These are phyloP conservation scores for Brachynemurus nebulosus DNA, from an alignment of 2,888 invertebrate species.

Conservation along the genomic window DNA sequence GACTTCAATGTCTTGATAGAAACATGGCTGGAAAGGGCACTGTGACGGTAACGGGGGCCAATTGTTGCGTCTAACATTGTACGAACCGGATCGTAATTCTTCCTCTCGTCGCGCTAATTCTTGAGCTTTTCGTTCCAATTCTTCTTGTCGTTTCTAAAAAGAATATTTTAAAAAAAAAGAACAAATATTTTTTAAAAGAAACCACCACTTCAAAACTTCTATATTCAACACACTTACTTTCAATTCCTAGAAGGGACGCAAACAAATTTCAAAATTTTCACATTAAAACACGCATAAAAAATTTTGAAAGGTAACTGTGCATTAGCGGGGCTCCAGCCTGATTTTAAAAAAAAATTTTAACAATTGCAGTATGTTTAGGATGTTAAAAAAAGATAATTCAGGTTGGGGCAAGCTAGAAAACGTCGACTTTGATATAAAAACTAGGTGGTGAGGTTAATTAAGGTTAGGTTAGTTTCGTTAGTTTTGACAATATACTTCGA, in stretches of 20 bases:
- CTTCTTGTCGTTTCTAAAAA: slow-evolving; percentile 67
- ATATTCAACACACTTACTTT: neutral
- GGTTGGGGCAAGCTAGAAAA: too few relatives aligned
- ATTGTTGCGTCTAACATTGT: slow-evolving; percentile 71
- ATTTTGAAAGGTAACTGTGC: too few relatives aligned
- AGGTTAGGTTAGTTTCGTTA: too few relatives aligned
- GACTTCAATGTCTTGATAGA: slow-evolving; percentile 98
- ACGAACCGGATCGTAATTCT: slow-evolving; percentile 51
- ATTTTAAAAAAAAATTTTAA: too few relatives aligned
- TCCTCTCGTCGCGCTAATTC: slow-evolving; percentile 81
- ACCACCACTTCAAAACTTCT: too few relatives aligned
- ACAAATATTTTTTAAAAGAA: too few relatives aligned
- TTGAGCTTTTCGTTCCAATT: slow-evolving; percentile 81
- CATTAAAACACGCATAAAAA: neutral
- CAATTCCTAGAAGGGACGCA: neutral
- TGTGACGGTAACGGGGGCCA: slow-evolving; percentile 95
- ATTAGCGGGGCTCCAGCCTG: too few relatives aligned
- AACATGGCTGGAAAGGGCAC: slow-evolving; percentile 92
- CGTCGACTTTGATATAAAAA: too few relatives aligned
- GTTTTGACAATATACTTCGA: too few relatives aligned
- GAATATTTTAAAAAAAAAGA: neutral
- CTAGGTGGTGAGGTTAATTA: too few relatives aligned
- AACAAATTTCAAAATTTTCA: neutral
- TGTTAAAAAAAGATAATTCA: too few relatives aligned
- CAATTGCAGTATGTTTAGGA: too few relatives aligned